Evolutionary conservation across 1,140 invertebrate genomes (phyloP).

Genomic region (honey bee (Apis mellifera)): DNA sequence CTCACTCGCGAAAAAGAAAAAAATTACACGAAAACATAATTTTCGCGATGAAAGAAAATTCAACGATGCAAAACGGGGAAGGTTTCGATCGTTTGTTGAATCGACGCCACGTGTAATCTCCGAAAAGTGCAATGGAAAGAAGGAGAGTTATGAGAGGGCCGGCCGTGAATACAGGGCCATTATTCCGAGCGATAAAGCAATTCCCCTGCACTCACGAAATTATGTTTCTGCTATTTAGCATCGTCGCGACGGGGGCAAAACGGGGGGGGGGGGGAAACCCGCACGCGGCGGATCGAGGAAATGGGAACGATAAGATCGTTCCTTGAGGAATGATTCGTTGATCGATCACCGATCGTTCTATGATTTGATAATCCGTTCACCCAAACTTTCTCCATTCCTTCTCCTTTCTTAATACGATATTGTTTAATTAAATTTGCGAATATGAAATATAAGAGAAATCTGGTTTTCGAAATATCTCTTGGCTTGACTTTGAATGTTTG

Average conservation of each 20-base stretch:
- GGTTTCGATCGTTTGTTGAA: slow-evolving; percentile 14
- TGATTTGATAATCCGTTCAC: slow-evolving; percentile 47
- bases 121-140: slow-evolving; percentile 68
- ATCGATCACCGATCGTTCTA: slow-evolving; percentile 66
- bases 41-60: background rate
- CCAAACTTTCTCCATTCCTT: background rate
- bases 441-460: too few species aligned
- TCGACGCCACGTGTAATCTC: slow-evolving; percentile 67
- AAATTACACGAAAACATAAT: background rate
- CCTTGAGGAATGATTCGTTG: slow-evolving; percentile 64
- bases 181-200: slow-evolving; percentile 80
- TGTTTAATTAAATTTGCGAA: too few species aligned
- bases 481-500: too few species aligned
- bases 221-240: slow-evolving; percentile 78
- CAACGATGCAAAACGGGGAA: slow-evolving; percentile 42
- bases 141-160: slow-evolving; percentile 74
- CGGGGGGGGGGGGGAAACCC: slow-evolving; percentile 30
- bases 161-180: slow-evolving; percentile 74
- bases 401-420: too few species aligned
- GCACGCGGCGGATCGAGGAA: slow-evolving; percentile 35
- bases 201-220: slow-evolving; percentile 74
- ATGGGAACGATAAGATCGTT: slow-evolving; percentile 65
- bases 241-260: slow-evolving; percentile 44
- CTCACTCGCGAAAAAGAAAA: background rate
- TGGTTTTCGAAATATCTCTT: too few species aligned